Conservation (phyloP, 1,140 invertebrate species). For the Nephotettix cincticeps region DNA sequence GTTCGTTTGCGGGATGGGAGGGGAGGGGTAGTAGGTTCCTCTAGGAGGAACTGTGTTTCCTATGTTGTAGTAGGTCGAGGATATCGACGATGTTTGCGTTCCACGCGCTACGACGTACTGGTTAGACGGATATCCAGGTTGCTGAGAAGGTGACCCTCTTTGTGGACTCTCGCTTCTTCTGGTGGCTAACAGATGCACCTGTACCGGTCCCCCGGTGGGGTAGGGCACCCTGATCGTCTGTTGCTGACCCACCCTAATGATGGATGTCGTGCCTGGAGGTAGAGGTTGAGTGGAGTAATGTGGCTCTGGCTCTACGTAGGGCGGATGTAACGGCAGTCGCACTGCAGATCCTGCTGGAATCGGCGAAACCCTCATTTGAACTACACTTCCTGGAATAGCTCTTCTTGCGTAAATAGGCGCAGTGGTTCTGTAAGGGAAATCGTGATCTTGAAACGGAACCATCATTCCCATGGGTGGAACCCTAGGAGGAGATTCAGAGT, state of each 20-base stretch:
- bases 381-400: conserved; percentile 29
- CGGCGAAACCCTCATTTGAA: conserved; percentile 34
- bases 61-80: conserved; percentile 37
- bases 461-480: conserved; percentile 40
- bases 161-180: conserved; percentile 46
- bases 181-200: conserved; percentile 42
- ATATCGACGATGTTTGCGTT: conserved; percentile 48
- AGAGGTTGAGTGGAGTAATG: conserved; percentile 33
- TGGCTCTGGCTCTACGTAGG: conserved; percentile 28
- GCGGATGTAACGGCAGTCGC: not conserved
- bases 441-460: conserved; percentile 33
- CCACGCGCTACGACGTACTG: conserved; percentile 48
- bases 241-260: conserved; percentile 42
- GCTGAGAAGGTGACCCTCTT: conserved; percentile 25
- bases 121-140: conserved; percentile 27
- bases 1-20: conserved; percentile 34
- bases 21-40: conserved; percentile 33
- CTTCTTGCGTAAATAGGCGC: conserved; percentile 41
- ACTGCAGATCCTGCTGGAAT: conserved; percentile 25
- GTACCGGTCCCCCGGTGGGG: conserved; percentile 44
- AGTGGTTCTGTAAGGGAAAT: conserved; percentile 36
- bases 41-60: conserved; percentile 7
- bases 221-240: conserved; percentile 44
- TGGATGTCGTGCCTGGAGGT: conserved; percentile 34
- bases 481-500: conserved; percentile 47